Evolutionary conservation across 1,140 invertebrate genomes (phyloP).

Genomic region (Diprion similis): DNA sequence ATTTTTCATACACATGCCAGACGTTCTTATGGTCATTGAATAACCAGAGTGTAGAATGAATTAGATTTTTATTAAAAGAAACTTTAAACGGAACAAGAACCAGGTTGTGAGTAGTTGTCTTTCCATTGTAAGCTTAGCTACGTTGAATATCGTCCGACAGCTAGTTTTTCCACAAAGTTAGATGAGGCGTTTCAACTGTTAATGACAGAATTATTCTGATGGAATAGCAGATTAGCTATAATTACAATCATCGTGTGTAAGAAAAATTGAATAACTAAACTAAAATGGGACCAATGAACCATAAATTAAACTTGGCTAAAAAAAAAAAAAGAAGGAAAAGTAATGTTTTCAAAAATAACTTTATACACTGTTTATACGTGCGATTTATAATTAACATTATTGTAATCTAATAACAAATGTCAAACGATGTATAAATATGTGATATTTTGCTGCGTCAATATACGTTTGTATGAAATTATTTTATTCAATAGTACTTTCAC

Average conservation of each 20-base stretch:
- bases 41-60: no score
- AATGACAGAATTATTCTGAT: no score
- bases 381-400: background rate
- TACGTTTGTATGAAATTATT: background rate
- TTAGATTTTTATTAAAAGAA: background rate
- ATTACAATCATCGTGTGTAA: no score
- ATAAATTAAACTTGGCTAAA: background rate
- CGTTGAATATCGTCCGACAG: no score
- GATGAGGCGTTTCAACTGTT: no score
- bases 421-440: background rate
- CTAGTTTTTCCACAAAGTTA: no score
- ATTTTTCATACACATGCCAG: background rate
- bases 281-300: background rate
- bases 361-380: background rate
- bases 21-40: no score
- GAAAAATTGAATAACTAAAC: background rate
- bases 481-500: no score
- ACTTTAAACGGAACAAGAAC: no score
- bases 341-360: background rate
- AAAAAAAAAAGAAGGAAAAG: background rate
- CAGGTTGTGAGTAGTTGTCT: no score
- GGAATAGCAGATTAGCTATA: no score
- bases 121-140: no score
- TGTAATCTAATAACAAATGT: background rate
- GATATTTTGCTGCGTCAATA: constrained; percentile 2